Base-by-base conservation (phyloP, 2,113 vertebrate species). In the Myiozetetes cayanensis region DNA sequence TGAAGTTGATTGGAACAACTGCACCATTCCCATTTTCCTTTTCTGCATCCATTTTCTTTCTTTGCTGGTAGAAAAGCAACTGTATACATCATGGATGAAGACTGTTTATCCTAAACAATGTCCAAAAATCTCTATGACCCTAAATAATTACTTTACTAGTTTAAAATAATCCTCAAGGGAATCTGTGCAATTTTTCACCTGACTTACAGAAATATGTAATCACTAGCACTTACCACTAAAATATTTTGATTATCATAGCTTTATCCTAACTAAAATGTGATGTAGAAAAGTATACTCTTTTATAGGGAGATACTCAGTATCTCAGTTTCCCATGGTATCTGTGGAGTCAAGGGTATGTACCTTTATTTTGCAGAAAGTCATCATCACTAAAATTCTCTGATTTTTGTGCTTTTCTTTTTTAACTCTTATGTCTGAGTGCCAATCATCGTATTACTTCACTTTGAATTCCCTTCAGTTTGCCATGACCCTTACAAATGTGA, bases 371-470 rank as follows among this genome's bases (percentile, higher is more conserved):
- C 58, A 94, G 24, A 50, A 86, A 63, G 11, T 31, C 2, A n/a
- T 31, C 14, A 35, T 49, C 12, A 21, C 6, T 58, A 33, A 3
- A 44, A 52, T 52, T 43, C 0, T 71, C 14, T 58, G 18, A 1
- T 33, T 30, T 73, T 84, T 61, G 4, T 49, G 53, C 1, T 74
- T 75, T 23, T 41, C 5, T 28, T 75, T 63, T 77, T 65, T 65
- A 37, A 17, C 4, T 62, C 10, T 62, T 47, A 35, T 0, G 0
- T 28, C 39, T 47, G 17, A 66, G 2, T 78, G 9, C 0, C 8
- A 76, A 17, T 21, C 15, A 33, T 13, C 27, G 39, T 30, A 53
- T 14, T 65, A 35, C 4, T 55, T 72, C 44, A 63, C 7, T 61
- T 65, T 35, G 10, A 91, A 65, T 82, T 76, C 15, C 7, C 6